Conservation (phyloP, 2,888 invertebrate species). For the Cecidostiba fungosa region DNA sequence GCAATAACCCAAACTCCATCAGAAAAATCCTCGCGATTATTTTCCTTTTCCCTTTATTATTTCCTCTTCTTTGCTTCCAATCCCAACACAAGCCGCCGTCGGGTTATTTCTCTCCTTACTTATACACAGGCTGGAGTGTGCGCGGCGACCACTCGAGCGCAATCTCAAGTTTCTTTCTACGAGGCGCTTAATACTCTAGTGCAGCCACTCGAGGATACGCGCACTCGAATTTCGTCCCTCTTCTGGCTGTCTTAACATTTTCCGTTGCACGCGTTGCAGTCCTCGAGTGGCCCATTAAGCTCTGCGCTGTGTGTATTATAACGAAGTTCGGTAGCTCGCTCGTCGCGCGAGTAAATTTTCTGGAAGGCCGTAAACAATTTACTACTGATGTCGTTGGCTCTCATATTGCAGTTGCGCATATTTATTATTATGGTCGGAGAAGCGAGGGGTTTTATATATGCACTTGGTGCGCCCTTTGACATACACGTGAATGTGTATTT, state of each 20-base stretch:
- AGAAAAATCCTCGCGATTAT: background rate
- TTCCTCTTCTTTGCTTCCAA: background rate
- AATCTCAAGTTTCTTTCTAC: constrained; percentile 9
- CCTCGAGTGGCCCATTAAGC: background rate
- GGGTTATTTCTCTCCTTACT: background rate
- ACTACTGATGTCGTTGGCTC: background rate
- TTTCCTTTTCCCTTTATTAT: background rate
- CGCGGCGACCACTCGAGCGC: background rate
- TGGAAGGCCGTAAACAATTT: background rate
- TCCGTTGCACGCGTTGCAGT: background rate
- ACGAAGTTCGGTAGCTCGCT: background rate
- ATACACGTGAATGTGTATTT: background rate
- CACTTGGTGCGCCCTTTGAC: background rate
- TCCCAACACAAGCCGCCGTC: background rate
- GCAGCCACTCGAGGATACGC: constrained; percentile 17
- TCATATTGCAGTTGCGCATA: too few relatives aligned
- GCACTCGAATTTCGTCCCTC: constrained; percentile 21
- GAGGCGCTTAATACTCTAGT: background rate
- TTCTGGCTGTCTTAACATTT: constrained; percentile 22
- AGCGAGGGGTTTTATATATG: background rate
- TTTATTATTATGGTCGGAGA: too few relatives aligned
- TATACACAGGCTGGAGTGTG: background rate
- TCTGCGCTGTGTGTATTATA: background rate
- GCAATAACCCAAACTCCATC: background rate
- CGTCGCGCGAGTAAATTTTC: constrained; percentile 2